Base-by-base conservation (phyloP, 2,888 invertebrate genomes). In the Chironomus riparius region DNA sequence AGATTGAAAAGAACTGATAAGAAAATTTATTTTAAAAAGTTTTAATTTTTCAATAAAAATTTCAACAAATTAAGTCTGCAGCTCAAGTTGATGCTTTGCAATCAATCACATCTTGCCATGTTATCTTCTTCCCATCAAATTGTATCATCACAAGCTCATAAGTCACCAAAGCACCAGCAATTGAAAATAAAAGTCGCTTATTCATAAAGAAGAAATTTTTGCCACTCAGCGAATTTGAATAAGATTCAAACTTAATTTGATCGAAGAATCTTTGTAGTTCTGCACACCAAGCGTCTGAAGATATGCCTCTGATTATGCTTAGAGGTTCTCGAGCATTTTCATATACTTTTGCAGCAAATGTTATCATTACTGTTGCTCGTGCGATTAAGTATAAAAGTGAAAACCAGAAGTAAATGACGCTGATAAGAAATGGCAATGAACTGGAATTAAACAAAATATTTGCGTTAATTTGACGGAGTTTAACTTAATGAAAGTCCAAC, bases 201-300 rank as follows among this genome's bases (percentile, higher is more conserved):
- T 22, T 50, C 7, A 71, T 15, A 15, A 56, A 22, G 24, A 71
- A 71, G 24, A 71, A 71, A 15, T 56, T 47, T 15, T 47, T 71
- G 24, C 56, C 71, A 13, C 21, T 47, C 3, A 71, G 24, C 21
- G 56, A 10, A 28, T 71, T 21, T 18, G 24, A 10, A 28, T 71
- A 22, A 12, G 50, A 12, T n/a, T 71, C 22, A 6, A 21, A 24
- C 28, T 56, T 71, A 1, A 71, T 50, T 28, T 71, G 71, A 28
- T 56, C 24, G n/a, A 71, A 71, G 15, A 71, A 71, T 71, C 71
- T 56, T 71, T 71, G 22, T 7, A 71, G 56, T 18, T 76, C 76
- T 10, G 15, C 2, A 18, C 56, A 18, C 76, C 76, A 76, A 12
- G 12, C 56, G 3, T 76, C 28, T 21, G 24, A 15, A 0, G 76